Base-by-base conservation (phyloP, 2,888 invertebrate species). In the Cerceris ruficornis region DNA sequence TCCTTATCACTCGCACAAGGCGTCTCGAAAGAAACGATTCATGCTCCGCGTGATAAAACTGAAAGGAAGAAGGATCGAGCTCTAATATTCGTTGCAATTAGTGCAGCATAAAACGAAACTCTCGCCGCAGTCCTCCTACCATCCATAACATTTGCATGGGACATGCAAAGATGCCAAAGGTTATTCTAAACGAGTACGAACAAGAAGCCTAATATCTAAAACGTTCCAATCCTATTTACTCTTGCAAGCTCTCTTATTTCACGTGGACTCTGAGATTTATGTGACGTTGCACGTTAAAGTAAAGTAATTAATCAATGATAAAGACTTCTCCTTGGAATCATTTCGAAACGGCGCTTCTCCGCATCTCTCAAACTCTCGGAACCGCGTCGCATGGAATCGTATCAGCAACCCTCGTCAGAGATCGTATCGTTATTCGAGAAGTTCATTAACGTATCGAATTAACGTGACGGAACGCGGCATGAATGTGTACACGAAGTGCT, bases 231-330 rank as follows among this genome's bases (percentile, higher is more conserved):
- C 65, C 62, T 69, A 46, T 80, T 79, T 69, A 58, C 52, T 69
- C 42, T 78, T 64, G 70, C 80, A 79, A 79, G 71, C 75, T 69
- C n/a, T 62, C 69, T 57, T 62, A 17, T 73, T 28, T 71, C 62
- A 54, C 57, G 52, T 68, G 49, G 60, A 65, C 68, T 58, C 41
- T 75, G 57, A 74, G 78, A 78, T 74, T 74, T 78, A 74, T 80
- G 80, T 77, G 74, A 80, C 62, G n/a, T n/a, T n/a, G n/a, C 68
- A 55, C 42, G 54, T 8, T 28, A 17, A 42, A 41, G 57, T 52
- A n/a, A 42, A 57, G 1, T 1, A 46, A 46, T 11, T 43, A 69
- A 65, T n/a, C 28, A 17, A 7, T 28, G 15, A 59, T n/a, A 43
- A 13, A 14, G n/a, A 13, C 11, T 0, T 7, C 42, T 43, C 39